Conservation (phyloP, 2,888 invertebrate genomes). For the Phortica magna region DNA sequence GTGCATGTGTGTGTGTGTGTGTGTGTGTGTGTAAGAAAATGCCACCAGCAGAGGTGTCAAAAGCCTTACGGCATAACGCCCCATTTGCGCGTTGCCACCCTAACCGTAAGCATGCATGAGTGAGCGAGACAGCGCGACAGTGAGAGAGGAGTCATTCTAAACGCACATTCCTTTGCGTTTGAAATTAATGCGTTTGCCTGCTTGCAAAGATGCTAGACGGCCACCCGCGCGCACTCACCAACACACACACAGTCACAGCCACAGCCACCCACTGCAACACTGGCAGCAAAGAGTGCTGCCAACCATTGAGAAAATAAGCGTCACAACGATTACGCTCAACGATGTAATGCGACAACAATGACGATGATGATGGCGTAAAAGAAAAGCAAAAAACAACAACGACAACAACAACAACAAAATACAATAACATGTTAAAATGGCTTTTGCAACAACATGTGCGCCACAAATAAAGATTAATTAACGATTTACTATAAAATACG, state of each 20-base stretch:
- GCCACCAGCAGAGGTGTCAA: background rate
- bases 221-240: background rate
- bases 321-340: constrained; percentile 47
- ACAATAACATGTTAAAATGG: background rate
- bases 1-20: too few species aligned
- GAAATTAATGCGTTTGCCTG: too few species aligned
- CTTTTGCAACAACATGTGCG: background rate
- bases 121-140: too few species aligned
- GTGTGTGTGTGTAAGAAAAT: background rate
- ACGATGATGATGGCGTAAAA: background rate
- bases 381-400: constrained; percentile 16
- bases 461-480: constrained; percentile 69
- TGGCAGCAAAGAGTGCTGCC: constrained; percentile 40
- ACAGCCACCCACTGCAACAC: background rate
- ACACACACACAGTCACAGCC: background rate
- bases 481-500: constrained; percentile 65
- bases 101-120: background rate
- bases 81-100: too few species aligned
- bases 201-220: too few species aligned
- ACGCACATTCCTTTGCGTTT: too few species aligned
- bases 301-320: constrained; percentile 47
- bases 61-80: background rate
- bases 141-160: too few species aligned
- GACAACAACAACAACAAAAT: background rate
- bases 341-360: constrained; percentile 27